Percentiles rank a stretch among this genome's conserved stretches.
These are phyloP conservation scores for Scaptomyza pallida DNA, from an alignment of 1,140 invertebrate species.

Conservation along the genomic window DNA sequence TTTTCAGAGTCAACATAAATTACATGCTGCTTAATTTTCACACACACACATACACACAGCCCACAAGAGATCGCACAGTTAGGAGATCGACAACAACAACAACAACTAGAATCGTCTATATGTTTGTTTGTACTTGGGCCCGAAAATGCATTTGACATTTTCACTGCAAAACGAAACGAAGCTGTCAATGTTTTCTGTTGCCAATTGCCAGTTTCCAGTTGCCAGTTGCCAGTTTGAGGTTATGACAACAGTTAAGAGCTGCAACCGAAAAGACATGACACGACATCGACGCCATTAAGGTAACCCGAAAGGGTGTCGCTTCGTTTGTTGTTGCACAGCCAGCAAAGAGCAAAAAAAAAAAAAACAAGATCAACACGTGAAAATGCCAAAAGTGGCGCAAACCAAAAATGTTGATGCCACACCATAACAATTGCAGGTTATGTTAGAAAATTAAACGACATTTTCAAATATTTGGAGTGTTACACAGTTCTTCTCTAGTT, in stretches of 20 bases:
- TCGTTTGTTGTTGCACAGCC: constrained; percentile 32
- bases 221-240: constrained; percentile 57
- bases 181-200: constrained; percentile 20
- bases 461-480: not conserved
- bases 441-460: not conserved
- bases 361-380: not conserved
- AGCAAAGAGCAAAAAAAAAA: not conserved
- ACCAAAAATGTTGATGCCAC: not conserved
- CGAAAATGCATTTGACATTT: constrained; percentile 48
- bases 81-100: constrained; percentile 3
- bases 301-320: constrained; percentile 39
- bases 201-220: constrained; percentile 45
- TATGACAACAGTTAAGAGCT: constrained; percentile 55
- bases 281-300: constrained; percentile 47
- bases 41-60: constrained; percentile 14
- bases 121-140: constrained; percentile 16
- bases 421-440: not conserved
- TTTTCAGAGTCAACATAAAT: constrained; percentile 80
- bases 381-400: constrained; percentile 23
- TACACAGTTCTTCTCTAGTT: no score
- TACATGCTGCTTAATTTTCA: constrained; percentile 67
- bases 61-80: not conserved
- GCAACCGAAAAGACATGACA: constrained; percentile 37
- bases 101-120: no score
- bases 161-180: constrained; percentile 7